Percentiles rank a stretch among this genome's conserved stretches.
Conservation (phyloP, 1,140 invertebrate species). For the Drosophila orena region DNA sequence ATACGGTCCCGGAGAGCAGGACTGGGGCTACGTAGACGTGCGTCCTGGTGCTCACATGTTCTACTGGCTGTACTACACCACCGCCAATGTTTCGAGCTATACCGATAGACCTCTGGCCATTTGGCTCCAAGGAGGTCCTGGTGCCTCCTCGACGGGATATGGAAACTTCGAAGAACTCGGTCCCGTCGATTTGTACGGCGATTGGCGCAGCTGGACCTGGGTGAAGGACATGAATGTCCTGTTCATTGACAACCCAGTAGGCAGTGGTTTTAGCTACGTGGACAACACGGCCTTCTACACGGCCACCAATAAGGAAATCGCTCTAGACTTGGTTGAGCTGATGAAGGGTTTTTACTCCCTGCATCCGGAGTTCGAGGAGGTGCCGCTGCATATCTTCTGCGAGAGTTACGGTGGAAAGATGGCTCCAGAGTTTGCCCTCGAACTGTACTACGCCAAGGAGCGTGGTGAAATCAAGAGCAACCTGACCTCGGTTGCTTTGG, state of each 20-base stretch:
- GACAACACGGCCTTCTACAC: constrained; percentile 87
- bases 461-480: constrained; percentile 88
- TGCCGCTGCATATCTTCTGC: constrained; percentile 92
- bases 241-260: constrained; percentile 95
- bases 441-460: constrained; percentile 87
- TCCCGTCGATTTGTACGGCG: constrained; percentile 88
- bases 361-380: constrained; percentile 88
- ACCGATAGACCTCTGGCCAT: constrained; percentile 89
- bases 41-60: constrained; percentile 91
- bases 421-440: constrained; percentile 91
- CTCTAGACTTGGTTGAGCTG: constrained; percentile 90
- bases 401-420: constrained; percentile 97
- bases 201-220: constrained; percentile 90
- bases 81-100: constrained; percentile 86
- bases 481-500: constrained; percentile 91
- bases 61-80: constrained; percentile 93
- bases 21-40: constrained; percentile 89
- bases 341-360: constrained; percentile 88
- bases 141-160: constrained; percentile 90
- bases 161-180: constrained; percentile 93
- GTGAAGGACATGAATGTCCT: constrained; percentile 92
- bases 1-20: constrained; percentile 87
- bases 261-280: constrained; percentile 94
- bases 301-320: constrained; percentile 90
- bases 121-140: constrained; percentile 92